A percentile compares a stretch with the other conserved stretches of the same genome.
Conservation (phyloP, 2,888 invertebrate species). For the Polymixis lichenea region DNA sequence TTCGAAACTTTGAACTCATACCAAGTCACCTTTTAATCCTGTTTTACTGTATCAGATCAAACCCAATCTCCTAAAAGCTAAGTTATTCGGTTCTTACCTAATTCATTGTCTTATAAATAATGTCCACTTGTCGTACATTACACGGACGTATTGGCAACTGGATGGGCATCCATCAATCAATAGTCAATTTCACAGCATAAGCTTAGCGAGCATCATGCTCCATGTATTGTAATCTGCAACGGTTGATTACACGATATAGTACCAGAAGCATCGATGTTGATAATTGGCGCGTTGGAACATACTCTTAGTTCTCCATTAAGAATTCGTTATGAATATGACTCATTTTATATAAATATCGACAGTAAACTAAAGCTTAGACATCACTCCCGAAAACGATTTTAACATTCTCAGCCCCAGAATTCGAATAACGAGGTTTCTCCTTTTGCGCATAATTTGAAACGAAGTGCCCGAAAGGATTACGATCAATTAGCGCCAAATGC, state of each 20-base stretch:
- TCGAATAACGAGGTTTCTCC: conserved; percentile 23
- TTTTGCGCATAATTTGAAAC: conserved; percentile 23
- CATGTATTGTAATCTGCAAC: conserved; percentile 38
- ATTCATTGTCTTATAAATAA: background rate
- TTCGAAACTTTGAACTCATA: background rate
- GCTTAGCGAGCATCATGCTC: conserved; percentile 22
- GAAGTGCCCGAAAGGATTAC: conserved; percentile 17
- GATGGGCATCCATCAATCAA: conserved; percentile 45
- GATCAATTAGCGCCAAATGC: conserved; percentile 38
- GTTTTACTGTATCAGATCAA: background rate
- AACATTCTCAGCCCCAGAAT: conserved; percentile 2
- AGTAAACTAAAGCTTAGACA: background rate
- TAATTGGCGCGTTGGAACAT: background rate
- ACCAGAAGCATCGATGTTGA: background rate
- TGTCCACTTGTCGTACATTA: conserved; percentile 1
- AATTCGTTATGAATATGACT: background rate
- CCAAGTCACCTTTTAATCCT: too few species aligned
- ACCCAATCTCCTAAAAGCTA: background rate
- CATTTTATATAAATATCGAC: background rate
- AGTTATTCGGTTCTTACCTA: background rate
- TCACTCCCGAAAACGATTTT: background rate
- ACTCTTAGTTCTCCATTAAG: background rate
- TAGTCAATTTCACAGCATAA: conserved; percentile 50
- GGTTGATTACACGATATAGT: conserved; percentile 30
- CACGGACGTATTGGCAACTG: conserved; percentile 9